A percentile compares a stretch with the other conserved stretches of the same genome.
These are phyloP conservation scores for Pogonocichla stellata DNA, from an alignment of 2,113 vertebrate species.

Conservation along the genomic window DNA sequence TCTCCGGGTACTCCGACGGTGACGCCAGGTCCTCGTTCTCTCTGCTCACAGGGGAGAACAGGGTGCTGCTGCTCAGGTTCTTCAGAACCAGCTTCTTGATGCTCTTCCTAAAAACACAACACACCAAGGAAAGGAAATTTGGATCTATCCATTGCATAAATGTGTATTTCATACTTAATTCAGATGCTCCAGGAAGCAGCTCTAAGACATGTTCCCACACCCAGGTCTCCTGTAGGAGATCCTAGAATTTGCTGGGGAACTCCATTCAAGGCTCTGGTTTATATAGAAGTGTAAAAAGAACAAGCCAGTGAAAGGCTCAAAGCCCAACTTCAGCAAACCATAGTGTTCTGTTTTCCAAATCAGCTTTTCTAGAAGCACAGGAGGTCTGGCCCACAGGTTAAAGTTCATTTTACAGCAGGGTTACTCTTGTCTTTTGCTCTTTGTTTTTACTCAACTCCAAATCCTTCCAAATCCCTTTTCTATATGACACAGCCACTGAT, in stretches of 20 bases:
- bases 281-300: background rate
- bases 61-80: constrained; percentile 85
- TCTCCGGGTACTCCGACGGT: constrained; percentile 86
- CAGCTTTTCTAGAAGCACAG: background rate
- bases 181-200: background rate
- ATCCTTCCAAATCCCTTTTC: background rate
- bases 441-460: background rate
- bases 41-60: constrained; percentile 82
- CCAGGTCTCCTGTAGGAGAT: background rate
- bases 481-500: background rate
- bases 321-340: background rate
- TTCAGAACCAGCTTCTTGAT: constrained; percentile 97
- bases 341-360: background rate
- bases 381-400: background rate
- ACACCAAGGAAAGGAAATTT: background rate
- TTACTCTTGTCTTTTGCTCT: background rate
- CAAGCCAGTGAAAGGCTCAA: background rate
- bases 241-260: background rate
- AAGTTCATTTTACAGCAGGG: background rate
- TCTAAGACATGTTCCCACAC: background rate
- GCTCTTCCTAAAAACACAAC: constrained; percentile 80
- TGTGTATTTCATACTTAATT: accelerated
- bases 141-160: background rate
- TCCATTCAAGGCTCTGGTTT: background rate
- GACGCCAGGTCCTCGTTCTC: constrained; percentile 86